Evolutionary conservation across 2,113 vertebrate genomes (phyloP).

Genomic region (Leucopternis melanops): DNA sequence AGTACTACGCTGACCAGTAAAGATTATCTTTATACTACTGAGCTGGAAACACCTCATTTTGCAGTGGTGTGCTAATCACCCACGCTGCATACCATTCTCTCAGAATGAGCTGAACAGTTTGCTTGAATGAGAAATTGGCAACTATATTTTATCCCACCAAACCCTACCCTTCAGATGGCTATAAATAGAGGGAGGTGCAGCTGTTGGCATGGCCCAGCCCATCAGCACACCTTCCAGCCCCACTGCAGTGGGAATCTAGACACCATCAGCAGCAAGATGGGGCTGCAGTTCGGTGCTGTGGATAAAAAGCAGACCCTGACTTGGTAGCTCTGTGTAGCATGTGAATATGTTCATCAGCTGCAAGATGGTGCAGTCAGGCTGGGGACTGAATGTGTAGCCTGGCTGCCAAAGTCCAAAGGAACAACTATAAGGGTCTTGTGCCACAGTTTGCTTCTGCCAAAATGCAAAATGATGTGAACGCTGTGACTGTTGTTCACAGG

Average conservation of each 20-base stretch:
- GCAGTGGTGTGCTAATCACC: neutral
- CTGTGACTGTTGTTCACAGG: neutral
- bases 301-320: neutral
- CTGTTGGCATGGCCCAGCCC: too few relatives aligned
- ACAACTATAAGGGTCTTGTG: neutral
- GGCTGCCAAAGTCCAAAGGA: neutral
- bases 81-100: neutral
- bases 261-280: fast-evolving
- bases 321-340: fast-evolving
- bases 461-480: neutral
- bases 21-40: neutral
- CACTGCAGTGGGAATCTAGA: neutral
- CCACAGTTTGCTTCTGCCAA: neutral
- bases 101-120: neutral
- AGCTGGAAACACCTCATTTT: neutral
- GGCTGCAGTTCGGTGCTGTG: neutral
- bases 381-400: neutral
- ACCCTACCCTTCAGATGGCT: too few relatives aligned
- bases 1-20: neutral
- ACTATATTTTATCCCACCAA: neutral
- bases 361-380: neutral
- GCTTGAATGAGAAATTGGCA: neutral
- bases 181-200: neutral
- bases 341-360: neutral
- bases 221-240: neutral